phyloP scores from a whole-genome alignment of 2,113 vertebrate species.

The Chunga burmeisteri region DNA sequence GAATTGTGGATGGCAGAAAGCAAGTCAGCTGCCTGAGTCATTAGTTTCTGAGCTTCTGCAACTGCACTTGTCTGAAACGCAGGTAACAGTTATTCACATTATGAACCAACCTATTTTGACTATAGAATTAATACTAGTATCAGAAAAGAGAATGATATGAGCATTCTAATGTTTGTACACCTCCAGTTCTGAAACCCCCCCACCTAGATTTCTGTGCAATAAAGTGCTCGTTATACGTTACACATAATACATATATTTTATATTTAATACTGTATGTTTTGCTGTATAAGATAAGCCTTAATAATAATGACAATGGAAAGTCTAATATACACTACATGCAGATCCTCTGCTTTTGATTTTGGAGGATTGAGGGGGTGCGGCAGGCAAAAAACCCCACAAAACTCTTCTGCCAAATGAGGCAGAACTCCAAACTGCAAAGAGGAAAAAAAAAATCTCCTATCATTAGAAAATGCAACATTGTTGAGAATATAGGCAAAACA shows the following conservation, averaged over 20 bases:
- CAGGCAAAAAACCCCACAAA: neutral
- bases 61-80: constrained; percentile 89
- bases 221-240: neutral
- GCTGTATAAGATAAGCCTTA: neutral
- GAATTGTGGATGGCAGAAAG: constrained; percentile 92
- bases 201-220: neutral
- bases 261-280: neutral
- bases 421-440: neutral
- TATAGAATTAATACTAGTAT: neutral
- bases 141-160: neutral
- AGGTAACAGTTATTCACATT: constrained; percentile 24
- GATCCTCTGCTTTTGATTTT: neutral
- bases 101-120: neutral
- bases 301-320: neutral
- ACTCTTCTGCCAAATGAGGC: neutral
- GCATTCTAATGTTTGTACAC: neutral
- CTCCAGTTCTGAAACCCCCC: neutral
- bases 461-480: neutral
- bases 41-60: constrained; percentile 95
- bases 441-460: neutral
- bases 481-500: neutral
- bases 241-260: neutral
- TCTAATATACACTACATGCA: neutral
- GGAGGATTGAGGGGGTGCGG: neutral
- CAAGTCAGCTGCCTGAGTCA: constrained; percentile 91